Evolutionary conservation across 92 coral and sea anemone genomes (phyloP).

Genomic region (Anthopleura xanthogrammica): DNA sequence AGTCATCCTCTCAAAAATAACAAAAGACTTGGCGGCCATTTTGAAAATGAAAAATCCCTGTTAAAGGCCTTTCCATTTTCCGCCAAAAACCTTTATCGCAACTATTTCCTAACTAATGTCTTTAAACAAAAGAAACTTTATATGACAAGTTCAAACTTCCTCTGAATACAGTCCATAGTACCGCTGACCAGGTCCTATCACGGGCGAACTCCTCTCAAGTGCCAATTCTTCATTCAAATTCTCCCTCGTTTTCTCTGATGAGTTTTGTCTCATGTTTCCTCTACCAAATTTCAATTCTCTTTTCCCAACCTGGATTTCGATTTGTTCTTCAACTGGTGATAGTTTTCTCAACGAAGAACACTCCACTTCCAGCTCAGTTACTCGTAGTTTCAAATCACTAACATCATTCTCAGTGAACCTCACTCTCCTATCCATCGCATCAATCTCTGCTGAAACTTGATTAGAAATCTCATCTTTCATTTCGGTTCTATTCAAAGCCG

Average conservation of each 20-base stretch:
- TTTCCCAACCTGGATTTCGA: background rate
- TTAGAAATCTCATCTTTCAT: constrained; percentile 14
- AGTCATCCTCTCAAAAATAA: too few species aligned
- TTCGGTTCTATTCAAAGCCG: constrained; percentile 24
- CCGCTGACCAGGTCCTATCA: background rate
- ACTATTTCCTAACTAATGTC: background rate
- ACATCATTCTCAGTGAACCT: constrained; percentile 33
- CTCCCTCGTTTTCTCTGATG: background rate
- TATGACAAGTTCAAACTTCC: background rate
- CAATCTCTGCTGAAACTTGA: constrained; percentile 32
- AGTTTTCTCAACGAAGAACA: constrained; percentile 27
- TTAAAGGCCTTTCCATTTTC: background rate
- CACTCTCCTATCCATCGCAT: constrained; percentile 13
- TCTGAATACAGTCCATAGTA: background rate
- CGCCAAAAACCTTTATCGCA: background rate
- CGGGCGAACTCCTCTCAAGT: background rate
- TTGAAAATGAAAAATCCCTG: too few species aligned
- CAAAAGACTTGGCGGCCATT: too few species aligned
- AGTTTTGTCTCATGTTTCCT: background rate
- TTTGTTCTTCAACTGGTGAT: background rate
- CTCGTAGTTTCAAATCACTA: constrained; percentile 29
- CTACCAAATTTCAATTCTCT: background rate
- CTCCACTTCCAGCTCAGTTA: constrained; percentile 29
- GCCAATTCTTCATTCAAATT: background rate
- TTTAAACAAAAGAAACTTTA: background rate